Base-by-base conservation (phyloP, 2,797 vertebrate species). In the Gambusia yucatana region DNA sequence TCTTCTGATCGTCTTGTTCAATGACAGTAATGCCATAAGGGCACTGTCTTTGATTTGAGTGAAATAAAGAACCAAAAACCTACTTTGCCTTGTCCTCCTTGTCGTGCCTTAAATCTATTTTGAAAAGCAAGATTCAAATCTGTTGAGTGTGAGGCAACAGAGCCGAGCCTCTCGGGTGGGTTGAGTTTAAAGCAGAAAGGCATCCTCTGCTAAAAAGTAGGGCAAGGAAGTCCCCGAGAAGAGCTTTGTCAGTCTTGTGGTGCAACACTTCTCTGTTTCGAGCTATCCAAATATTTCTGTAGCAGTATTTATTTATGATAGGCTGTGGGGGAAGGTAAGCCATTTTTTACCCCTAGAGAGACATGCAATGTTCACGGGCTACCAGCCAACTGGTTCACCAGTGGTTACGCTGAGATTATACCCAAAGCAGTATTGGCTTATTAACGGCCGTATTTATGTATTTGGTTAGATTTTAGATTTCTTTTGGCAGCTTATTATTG, bases 241-340 rank as follows among this genome's bases (percentile, higher is more conserved):
- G 91, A 77, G 78, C 85, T 80, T 75, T 87, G 90, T 91, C 82
- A 88, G 87, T 82, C 86, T 86, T 87, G 84, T 86, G 83, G 85
- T 87, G 84, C 88, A 87, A 81, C 88, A 86, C 77, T 85, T 84
- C 90, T 91, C 87, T 88, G 86, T 86, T 90, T 88, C 72, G 72
- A 89, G 88, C 90, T 93, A 89, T 93, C 90, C 91, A 94, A 93
- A 94, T 94, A 94, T 93, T 94, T 94, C 91, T 93, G 82, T 89
- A 91, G 92, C 90, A 87, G 79, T 93, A 95, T 94, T 95, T 94
- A 94, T 94, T 94, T 89, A 94, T 94, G 87, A 91, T 94, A 83
- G 90, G 84, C 91, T 82, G 84, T 84, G 84, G 91, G 88, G 83
- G 88, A 89, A 86, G 91, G 88, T 84, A 87, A 86, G 77, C 79